These are phyloP conservation scores for Archips xylosteana DNA, from an alignment of 2,888 invertebrate species.

Conservation along the genomic window DNA sequence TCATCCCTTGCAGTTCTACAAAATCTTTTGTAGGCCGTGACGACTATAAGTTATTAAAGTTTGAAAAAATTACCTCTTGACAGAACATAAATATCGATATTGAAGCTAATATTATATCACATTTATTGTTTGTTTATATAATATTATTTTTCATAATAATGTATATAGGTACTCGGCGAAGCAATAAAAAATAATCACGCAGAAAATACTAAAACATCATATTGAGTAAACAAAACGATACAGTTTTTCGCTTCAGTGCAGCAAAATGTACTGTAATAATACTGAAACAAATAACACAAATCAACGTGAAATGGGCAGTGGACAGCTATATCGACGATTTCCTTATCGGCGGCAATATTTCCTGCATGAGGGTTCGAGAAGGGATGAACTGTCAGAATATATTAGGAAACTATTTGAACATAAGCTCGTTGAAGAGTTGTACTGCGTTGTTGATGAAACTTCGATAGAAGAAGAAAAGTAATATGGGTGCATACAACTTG, in stretches of 20 bases:
- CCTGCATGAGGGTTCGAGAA: slow-evolving; percentile 51
- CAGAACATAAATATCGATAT: no score
- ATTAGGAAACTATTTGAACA: slow-evolving; percentile 12
- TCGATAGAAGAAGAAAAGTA: neutral
- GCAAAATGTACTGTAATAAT: slow-evolving; percentile 48
- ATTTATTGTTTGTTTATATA: neutral
- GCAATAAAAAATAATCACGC: slow-evolving; percentile 17
- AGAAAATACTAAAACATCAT: slow-evolving; percentile 22
- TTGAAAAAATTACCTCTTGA: no score
- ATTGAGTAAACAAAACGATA: slow-evolving; percentile 25
- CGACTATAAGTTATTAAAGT: no score
- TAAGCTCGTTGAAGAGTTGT: neutral
- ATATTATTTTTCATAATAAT: neutral
- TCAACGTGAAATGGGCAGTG: slow-evolving; percentile 54
- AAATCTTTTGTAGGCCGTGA: no score
- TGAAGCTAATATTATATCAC: no score
- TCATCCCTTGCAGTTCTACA: no score
- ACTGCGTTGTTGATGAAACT: neutral
- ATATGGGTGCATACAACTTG: no score
- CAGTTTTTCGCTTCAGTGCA: slow-evolving; percentile 35
- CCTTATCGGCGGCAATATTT: slow-evolving; percentile 60
- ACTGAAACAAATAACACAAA: slow-evolving; percentile 55
- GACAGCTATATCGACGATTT: slow-evolving; percentile 58
- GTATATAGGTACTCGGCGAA: neutral
- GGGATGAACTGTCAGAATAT: slow-evolving; percentile 48